These are phyloP conservation scores for Octopus sinensis DNA, from an alignment of 1,140 invertebrate genomes.

Conservation along the genomic window DNA sequence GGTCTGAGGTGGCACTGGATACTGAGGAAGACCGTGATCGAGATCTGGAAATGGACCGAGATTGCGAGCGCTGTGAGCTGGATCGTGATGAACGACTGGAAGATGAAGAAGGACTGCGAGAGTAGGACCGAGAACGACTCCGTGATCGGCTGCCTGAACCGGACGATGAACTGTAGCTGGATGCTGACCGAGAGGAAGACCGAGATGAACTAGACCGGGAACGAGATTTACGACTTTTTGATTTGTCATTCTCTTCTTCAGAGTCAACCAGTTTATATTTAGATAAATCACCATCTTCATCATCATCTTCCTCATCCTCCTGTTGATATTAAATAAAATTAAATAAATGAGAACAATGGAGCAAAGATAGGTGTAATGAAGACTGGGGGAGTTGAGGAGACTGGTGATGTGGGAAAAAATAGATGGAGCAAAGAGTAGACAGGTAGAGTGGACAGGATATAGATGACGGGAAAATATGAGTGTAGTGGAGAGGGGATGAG, in stretches of 20 bases:
- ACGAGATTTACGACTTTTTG: conserved; percentile 9
- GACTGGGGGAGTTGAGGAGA: too few relatives aligned
- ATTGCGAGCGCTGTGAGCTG: conserved; percentile 5
- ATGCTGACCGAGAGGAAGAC: conserved; percentile 37
- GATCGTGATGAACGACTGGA: conserved; percentile 10
- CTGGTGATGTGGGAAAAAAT: too few relatives aligned
- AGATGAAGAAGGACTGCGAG: conserved; percentile 1
- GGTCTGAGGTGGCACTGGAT: conserved; percentile 17
- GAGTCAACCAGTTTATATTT: conserved; percentile 76
- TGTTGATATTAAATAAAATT: neutral
- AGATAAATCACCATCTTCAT: conserved; percentile 65
- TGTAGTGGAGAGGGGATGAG: too few relatives aligned
- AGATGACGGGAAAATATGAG: too few relatives aligned
- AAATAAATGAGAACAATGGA: too few relatives aligned
- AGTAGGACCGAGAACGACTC: conserved; percentile 21
- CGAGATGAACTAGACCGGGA: conserved; percentile 23
- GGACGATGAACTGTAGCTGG: conserved; percentile 35
- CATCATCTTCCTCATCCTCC: conserved; percentile 28
- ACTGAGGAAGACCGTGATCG: conserved; percentile 23
- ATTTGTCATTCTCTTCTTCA: conserved; percentile 24
- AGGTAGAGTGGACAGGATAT: too few relatives aligned
- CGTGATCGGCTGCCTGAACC: conserved; percentile 33
- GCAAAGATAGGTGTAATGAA: too few relatives aligned
- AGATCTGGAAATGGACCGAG: neutral
- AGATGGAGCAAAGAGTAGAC: too few relatives aligned